Percentiles rank a stretch among this genome's conserved stretches.
Conservation (phyloP, 2,113 vertebrate genomes). For the Bostrychus sinensis region DNA sequence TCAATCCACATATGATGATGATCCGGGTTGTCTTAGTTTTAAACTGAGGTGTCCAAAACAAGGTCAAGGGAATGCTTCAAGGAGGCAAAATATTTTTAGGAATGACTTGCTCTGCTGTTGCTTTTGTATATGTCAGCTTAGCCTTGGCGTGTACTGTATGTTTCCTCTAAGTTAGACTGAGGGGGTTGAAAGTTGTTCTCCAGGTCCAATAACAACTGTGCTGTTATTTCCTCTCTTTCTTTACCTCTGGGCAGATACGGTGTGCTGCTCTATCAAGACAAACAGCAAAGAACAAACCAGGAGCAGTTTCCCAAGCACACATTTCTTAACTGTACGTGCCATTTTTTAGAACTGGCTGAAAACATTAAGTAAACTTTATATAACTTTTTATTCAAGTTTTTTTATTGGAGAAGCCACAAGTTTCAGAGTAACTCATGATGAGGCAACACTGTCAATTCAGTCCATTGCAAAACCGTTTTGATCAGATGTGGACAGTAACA, state of each 20-base stretch:
- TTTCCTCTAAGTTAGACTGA: not conserved
- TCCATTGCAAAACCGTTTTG: not conserved
- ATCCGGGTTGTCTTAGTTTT: not conserved
- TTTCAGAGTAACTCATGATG: not conserved
- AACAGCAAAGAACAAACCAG: not conserved
- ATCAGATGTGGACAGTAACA: too few species aligned
- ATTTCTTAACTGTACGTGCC: constrained; percentile 2
- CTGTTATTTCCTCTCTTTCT: not conserved
- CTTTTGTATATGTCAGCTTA: too few species aligned
- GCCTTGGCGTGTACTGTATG: too few species aligned
- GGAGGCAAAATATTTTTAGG: too few species aligned
- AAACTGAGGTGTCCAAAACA: not conserved
- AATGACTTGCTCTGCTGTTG: not conserved
- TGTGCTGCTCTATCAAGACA: constrained; percentile 12
- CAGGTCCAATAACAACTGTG: not conserved
- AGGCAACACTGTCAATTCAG: not conserved
- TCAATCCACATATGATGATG: not conserved
- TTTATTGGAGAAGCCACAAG: not conserved
- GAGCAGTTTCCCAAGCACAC: constrained; percentile 8
- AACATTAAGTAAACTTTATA: not conserved
- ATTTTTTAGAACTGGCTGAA: not conserved
- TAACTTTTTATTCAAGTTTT: not conserved
- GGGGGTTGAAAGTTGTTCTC: not conserved
- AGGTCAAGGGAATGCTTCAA: not conserved
- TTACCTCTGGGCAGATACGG: not conserved